Conservation (phyloP, 2,888 invertebrate genomes). For the Trichopria drosophilae region DNA sequence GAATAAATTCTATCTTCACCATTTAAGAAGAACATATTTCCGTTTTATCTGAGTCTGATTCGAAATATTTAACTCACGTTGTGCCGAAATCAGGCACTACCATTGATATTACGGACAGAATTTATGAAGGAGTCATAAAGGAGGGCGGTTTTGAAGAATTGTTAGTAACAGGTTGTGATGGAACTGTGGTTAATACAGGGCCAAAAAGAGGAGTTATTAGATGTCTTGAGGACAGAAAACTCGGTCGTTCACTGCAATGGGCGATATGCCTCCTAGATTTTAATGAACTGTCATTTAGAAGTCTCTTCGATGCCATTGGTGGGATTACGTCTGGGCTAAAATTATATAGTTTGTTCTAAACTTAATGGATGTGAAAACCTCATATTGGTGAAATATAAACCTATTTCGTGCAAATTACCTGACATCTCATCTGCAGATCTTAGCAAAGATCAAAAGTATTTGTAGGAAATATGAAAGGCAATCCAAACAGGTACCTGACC, state of each 20-base stretch:
- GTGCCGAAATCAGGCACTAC: neutral
- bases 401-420: no score
- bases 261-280: neutral
- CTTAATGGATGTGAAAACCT: neutral
- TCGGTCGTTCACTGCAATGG: neutral
- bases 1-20: neutral
- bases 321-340: no score
- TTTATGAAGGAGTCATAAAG: neutral
- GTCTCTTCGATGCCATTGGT: neutral
- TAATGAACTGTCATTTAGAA: neutral
- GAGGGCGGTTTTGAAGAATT: neutral
- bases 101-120: neutral
- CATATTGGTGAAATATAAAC: no score
- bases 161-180: neutral
- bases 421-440: no score
- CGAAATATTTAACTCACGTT: no score
- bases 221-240: neutral
- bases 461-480: no score
- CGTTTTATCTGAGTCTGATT: no score
- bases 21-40: slow-evolving; percentile 1
- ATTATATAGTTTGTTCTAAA: neutral
- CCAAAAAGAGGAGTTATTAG: neutral
- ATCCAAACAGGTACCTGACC: no score
- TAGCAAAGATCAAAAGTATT: no score
- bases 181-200: slow-evolving; percentile 1